These are phyloP conservation scores for Drosophila miranda DNA, from an alignment of 1,140 invertebrate species.

Conservation along the genomic window DNA sequence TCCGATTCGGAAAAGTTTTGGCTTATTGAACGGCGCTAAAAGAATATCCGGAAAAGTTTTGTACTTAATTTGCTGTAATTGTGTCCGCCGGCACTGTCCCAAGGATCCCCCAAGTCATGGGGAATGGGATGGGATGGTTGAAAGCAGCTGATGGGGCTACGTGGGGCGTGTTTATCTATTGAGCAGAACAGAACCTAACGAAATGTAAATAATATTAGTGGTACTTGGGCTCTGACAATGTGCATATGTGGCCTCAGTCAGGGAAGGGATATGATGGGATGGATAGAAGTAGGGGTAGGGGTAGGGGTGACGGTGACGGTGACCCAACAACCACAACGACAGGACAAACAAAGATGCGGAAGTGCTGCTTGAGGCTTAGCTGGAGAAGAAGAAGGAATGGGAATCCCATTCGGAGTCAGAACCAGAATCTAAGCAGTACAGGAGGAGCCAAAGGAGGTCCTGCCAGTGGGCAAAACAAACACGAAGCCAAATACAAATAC, in stretches of 20 bases:
- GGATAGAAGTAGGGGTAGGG: background rate
- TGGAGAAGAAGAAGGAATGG: background rate
- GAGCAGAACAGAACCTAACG: conserved; percentile 67
- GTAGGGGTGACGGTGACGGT: conserved; percentile 21
- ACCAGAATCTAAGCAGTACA: background rate
- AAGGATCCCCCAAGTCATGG: background rate
- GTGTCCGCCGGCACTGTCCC: conserved; percentile 50
- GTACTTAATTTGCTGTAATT: conserved; percentile 71
- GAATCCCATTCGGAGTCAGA: background rate
- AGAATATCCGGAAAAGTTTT: conserved; percentile 55
- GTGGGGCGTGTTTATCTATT: conserved; percentile 46
- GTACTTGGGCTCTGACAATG: conserved; percentile 77
- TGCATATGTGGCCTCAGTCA: conserved; percentile 67
- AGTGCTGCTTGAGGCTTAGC: conserved; percentile 65
- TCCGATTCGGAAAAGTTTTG: conserved; percentile 33
- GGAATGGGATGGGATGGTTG: conserved; percentile 9
- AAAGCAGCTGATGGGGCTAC: conserved; percentile 8
- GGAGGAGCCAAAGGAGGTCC: conserved; percentile 26
- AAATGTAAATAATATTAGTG: conserved; percentile 81
- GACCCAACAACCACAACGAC: conserved; percentile 32
- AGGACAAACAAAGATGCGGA: conserved; percentile 66
- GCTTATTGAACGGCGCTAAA: conserved; percentile 54
- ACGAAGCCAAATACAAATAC: conserved; percentile 70
- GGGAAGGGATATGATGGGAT: background rate
- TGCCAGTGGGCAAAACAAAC: conserved; percentile 74